Percentiles rank a stretch among this genome's conserved stretches.
phyloP scores from a whole-genome alignment of 2,113 vertebrate genomes.

The Synodontis membranacea region DNA sequence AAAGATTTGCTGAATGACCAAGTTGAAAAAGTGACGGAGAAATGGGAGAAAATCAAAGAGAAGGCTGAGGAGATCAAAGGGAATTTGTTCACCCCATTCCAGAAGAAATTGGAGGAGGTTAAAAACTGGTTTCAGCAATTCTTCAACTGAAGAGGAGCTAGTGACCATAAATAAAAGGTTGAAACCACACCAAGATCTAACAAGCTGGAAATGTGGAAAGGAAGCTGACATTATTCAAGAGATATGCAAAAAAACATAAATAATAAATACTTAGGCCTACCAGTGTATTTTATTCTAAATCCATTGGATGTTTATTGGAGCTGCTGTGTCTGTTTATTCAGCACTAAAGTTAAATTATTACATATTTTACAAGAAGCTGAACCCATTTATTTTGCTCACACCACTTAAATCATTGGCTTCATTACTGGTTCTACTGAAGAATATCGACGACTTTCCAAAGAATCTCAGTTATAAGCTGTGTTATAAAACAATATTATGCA shows the following conservation, averaged over 20 bases:
- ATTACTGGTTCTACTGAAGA: not conserved
- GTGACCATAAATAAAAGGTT: conserved; percentile 22
- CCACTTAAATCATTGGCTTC: not conserved
- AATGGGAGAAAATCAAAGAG: conserved; percentile 57
- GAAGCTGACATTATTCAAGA: not conserved
- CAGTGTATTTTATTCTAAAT: not conserved
- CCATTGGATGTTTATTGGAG: not conserved
- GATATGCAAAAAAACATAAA: not conserved
- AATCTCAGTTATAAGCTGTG: not conserved
- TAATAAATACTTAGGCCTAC: not conserved
- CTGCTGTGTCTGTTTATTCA: not conserved
- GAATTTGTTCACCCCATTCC: conserved; percentile 55
- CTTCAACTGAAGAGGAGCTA: conserved; percentile 38
- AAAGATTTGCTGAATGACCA: conserved; percentile 66
- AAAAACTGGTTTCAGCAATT: conserved; percentile 64
- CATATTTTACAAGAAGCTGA: not conserved
- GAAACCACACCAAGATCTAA: not conserved
- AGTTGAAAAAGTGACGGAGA: conserved; percentile 53
- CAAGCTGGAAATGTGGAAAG: not conserved
- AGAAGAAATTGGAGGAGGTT: conserved; percentile 59
- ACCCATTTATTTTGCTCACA: not conserved
- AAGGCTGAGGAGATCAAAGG: conserved; percentile 50
- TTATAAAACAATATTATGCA: not conserved
- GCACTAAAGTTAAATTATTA: not conserved
- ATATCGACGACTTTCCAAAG: not conserved